Evolutionary conservation across 2,113 vertebrate genomes (phyloP).

Genomic region (Casuarius casuarius): DNA sequence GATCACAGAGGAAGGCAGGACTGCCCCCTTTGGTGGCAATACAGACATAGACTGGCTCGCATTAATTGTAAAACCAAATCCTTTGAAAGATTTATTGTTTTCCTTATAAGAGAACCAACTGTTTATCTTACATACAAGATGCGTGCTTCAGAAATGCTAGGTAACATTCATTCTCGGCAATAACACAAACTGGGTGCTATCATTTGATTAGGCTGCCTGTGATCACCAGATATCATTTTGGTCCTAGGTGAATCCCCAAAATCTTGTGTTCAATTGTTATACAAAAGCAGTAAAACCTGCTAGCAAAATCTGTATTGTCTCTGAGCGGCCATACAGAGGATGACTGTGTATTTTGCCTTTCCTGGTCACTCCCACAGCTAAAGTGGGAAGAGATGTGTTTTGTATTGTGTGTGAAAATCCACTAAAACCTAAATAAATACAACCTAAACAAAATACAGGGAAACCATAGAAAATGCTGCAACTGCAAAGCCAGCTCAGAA

Average conservation of each 20-base stretch:
- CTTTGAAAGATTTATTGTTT: not conserved
- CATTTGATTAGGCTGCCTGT: not conserved
- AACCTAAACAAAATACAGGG: accelerated
- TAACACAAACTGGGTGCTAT: not conserved
- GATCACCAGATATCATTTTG: not conserved
- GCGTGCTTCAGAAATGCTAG: accelerated
- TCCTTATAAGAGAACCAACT: not conserved
- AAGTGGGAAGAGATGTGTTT: not conserved
- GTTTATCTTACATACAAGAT: accelerated
- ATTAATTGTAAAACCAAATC: not conserved
- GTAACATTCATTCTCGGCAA: too few species aligned
- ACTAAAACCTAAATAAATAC: accelerated
- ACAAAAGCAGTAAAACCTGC: not conserved
- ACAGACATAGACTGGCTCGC: not conserved
- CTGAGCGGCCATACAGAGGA: accelerated
- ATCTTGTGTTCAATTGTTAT: not conserved
- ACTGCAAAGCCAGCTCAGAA: not conserved
- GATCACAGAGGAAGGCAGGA: not conserved
- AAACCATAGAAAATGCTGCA: accelerated
- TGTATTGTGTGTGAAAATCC: not conserved
- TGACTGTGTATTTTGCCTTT: not conserved
- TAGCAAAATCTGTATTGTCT: not conserved
- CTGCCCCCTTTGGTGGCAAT: slow-evolving; percentile 12
- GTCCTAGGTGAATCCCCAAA: not conserved
- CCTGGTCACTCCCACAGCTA: not conserved